Evolutionary conservation across 2,888 invertebrate species (phyloP).

Genomic region (Stramonita haemastoma): DNA sequence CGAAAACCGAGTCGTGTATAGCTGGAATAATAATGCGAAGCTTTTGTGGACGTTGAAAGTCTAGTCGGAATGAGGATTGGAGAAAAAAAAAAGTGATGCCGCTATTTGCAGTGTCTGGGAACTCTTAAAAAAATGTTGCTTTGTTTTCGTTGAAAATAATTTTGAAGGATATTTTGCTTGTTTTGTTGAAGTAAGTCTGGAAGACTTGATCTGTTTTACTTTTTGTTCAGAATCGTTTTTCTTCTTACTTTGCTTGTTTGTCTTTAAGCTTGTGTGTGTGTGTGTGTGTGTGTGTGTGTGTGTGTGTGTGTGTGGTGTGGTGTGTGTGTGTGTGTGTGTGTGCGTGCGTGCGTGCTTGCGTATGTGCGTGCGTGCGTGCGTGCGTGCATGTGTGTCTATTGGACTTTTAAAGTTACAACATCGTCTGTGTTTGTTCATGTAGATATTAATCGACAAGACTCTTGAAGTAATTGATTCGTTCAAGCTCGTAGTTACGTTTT

Average conservation of each 20-base stretch:
- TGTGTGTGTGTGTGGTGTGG: not conserved
- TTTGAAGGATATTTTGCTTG: not conserved
- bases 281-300: not conserved
- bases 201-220: not conserved
- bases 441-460: not conserved
- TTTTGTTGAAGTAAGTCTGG: not conserved
- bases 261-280: not conserved
- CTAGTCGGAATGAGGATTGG: not conserved
- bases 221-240: not conserved
- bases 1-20: too few species aligned
- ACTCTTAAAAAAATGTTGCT: not conserved
- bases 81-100: not conserved
- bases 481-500: not conserved
- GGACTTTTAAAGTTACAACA: not conserved
- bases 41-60: not conserved
- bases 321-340: not conserved
- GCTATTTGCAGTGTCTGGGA: not conserved
- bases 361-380: not conserved
- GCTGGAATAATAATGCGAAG: too few species aligned
- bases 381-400: not conserved
- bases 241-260: not conserved
- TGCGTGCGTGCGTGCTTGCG: not conserved
- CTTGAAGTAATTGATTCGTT: not conserved
- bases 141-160: not conserved
- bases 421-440: not conserved